phyloP scores from a whole-genome alignment of 1,140 invertebrate species.

The Drosophila parabipectinata region DNA sequence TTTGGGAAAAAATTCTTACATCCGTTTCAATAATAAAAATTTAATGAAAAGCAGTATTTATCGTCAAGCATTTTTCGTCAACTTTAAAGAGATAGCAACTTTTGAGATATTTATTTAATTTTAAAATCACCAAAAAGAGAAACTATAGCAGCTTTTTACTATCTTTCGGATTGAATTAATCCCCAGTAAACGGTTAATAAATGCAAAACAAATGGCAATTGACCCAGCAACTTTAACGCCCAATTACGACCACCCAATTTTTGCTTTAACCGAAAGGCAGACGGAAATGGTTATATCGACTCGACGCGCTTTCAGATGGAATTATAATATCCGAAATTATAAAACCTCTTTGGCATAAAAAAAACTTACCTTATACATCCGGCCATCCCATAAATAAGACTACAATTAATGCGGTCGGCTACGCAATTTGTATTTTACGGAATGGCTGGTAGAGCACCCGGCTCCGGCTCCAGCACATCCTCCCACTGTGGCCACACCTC shows the following conservation, averaged over 20 bases:
- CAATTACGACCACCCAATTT: not conserved
- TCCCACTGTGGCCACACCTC: not conserved
- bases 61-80: too few relatives aligned
- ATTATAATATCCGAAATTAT: constrained; percentile 1
- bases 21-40: too few relatives aligned
- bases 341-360: not conserved
- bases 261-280: not conserved
- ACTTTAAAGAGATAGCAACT: too few relatives aligned
- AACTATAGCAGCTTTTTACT: too few relatives aligned
- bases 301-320: not conserved
- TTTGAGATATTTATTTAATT: too few relatives aligned
- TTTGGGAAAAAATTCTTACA: too few relatives aligned
- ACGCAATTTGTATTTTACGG: constrained; percentile 58
- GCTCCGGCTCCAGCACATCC: not conserved
- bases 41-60: too few relatives aligned
- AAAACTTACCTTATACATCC: not conserved
- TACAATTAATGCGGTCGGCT: constrained; percentile 59
- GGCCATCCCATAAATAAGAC: constrained; percentile 44
- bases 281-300: not conserved
- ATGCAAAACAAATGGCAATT: not conserved
- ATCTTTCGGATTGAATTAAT: too few relatives aligned
- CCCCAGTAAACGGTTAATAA: not conserved
- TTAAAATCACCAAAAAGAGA: too few relatives aligned
- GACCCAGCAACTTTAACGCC: not conserved
- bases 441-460: not conserved